Evolutionary conservation across 2,113 vertebrate genomes (phyloP).

Genomic region (Mola mola): DNA sequence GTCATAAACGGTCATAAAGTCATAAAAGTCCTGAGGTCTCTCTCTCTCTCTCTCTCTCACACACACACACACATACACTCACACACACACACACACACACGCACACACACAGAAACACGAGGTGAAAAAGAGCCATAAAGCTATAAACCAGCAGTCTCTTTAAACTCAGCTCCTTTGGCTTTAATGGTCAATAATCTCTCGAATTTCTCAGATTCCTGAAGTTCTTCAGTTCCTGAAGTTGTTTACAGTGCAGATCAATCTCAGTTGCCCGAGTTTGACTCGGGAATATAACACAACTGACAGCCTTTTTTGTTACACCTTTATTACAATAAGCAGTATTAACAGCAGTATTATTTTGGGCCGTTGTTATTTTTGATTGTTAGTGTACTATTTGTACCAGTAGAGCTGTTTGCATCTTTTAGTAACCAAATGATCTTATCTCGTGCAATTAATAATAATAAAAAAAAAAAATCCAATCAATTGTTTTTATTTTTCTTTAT

Average conservation of each 20-base stretch:
- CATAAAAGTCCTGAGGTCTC: conserved; percentile 66
- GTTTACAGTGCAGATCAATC: conserved; percentile 44
- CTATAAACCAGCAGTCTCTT: conserved; percentile 60
- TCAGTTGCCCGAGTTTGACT: not conserved
- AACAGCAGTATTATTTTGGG: too few species aligned
- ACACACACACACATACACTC: conserved; percentile 20
- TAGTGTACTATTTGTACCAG: too few species aligned
- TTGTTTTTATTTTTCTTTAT: too few species aligned
- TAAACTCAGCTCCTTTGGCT: conserved; percentile 48
- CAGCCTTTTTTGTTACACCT: too few species aligned
- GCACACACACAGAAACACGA: conserved; percentile 28
- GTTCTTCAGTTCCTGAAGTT: conserved; percentile 38
- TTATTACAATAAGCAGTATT: too few species aligned
- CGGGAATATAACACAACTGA: too few species aligned
- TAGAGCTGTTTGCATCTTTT: too few species aligned
- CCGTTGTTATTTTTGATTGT: too few species aligned
- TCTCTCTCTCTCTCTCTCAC: not conserved
- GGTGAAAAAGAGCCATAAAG: conserved; percentile 54
- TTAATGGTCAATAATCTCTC: conserved; percentile 67
- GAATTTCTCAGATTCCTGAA: conserved; percentile 70
- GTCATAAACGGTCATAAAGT: conserved; percentile 77
- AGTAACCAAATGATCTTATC: too few species aligned
- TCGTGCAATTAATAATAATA: not conserved
- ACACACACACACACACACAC: conserved; percentile 31
- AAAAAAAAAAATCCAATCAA: not conserved